phyloP scores from a whole-genome alignment of 2,113 vertebrate species.

The Eptatretus burgeri region DNA sequence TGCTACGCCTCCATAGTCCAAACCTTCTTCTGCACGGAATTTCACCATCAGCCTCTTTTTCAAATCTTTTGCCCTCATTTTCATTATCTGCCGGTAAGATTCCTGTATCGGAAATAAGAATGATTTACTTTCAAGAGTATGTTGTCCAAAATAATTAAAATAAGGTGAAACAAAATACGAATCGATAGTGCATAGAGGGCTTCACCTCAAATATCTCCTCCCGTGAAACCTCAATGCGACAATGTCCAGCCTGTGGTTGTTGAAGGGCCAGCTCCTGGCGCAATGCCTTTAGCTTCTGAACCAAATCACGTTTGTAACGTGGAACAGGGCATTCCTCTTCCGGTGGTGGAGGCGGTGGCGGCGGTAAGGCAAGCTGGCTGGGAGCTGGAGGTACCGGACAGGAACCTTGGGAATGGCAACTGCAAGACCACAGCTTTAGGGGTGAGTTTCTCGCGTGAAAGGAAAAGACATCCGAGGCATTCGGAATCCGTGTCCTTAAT shows the following conservation, averaged over 20 bases:
- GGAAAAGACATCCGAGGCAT: too few relatives aligned
- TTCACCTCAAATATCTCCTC: conserved; percentile 87
- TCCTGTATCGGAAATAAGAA: conserved; percentile 23
- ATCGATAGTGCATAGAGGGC: conserved; percentile 9
- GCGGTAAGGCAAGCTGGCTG: conserved; percentile 16
- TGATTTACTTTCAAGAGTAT: too few relatives aligned
- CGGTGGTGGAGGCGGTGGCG: conserved; percentile 42
- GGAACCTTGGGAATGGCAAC: not conserved
- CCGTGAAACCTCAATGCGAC: conserved; percentile 84
- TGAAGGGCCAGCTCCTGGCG: conserved; percentile 82
- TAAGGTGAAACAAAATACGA: too few relatives aligned
- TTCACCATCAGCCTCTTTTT: conserved; percentile 99
- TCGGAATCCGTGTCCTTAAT: too few relatives aligned
- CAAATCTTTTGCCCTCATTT: conserved; percentile 94
- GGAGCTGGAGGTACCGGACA: conserved; percentile 20
- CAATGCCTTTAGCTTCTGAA: conserved; percentile 90
- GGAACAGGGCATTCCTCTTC: conserved; percentile 63
- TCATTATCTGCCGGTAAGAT: conserved; percentile 95
- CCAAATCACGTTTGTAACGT: conserved; percentile 73
- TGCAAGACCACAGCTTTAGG: too few relatives aligned
- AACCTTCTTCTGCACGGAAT: conserved; percentile 84
- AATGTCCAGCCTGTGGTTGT: conserved; percentile 88
- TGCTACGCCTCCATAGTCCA: conserved; percentile 90
- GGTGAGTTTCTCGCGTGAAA: too few relatives aligned
- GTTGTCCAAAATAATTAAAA: too few relatives aligned